These are phyloP conservation scores for Tangachromis dhanisi DNA, from an alignment of 2,113 vertebrate species.

Conservation along the genomic window DNA sequence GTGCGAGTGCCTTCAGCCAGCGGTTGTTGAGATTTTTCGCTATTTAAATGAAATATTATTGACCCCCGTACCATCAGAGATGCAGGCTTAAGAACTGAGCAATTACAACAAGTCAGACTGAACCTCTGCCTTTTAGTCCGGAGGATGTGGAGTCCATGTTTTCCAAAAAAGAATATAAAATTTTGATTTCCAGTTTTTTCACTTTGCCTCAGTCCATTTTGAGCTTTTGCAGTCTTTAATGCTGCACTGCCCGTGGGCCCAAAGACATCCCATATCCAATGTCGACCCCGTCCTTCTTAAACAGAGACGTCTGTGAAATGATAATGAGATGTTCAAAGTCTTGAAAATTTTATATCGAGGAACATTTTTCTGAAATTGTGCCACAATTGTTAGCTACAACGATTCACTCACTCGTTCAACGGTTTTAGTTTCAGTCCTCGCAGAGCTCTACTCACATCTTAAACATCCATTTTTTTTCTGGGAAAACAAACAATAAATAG, in stretches of 20 bases:
- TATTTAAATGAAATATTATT: background rate
- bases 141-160: background rate
- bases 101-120: background rate
- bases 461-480: background rate
- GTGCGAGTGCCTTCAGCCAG: background rate
- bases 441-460: background rate
- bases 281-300: fast-evolving
- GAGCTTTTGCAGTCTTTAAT: background rate
- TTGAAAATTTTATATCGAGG: background rate
- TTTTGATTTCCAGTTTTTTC: background rate
- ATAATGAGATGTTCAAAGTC: background rate
- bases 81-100: background rate
- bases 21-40: fast-evolving
- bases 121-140: background rate
- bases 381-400: background rate
- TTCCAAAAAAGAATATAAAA: background rate
- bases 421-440: background rate
- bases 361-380: background rate
- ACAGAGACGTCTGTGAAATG: background rate
- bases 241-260: background rate
- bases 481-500: background rate
- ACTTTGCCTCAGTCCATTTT: background rate
- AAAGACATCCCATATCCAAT: background rate
- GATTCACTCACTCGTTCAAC: background rate
- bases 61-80: background rate